Evolutionary conservation across 2,113 vertebrate species (phyloP).

Genomic region (Ramphastos sulfuratus): DNA sequence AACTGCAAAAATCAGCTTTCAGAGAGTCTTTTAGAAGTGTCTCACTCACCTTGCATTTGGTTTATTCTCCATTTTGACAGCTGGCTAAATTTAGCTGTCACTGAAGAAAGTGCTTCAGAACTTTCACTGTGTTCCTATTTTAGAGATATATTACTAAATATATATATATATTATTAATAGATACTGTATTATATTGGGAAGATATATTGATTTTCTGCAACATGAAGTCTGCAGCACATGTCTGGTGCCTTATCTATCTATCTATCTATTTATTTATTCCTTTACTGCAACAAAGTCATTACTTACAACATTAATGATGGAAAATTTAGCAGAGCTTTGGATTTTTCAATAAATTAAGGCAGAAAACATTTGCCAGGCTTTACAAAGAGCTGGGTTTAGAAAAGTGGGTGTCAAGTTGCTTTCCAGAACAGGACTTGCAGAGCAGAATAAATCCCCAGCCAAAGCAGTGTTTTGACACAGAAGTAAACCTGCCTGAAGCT

Average conservation of each 20-base stretch:
- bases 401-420: background rate
- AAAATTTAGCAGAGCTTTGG: background rate
- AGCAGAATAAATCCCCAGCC: background rate
- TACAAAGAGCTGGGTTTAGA: background rate
- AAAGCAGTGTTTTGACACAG: background rate
- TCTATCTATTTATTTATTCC: background rate
- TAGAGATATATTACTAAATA: background rate
- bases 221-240: background rate
- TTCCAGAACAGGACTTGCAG: background rate
- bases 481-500: background rate
- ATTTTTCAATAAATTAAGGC: background rate
- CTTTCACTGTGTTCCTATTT: background rate
- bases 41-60: conserved; percentile 10
- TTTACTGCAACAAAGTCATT: background rate
- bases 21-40: background rate
- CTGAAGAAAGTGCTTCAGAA: background rate
- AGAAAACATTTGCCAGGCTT: background rate
- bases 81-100: background rate
- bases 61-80: conserved; percentile 14
- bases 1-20: conserved; percentile 15
- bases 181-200: background rate
- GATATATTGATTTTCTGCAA: background rate
- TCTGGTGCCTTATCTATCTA: background rate
- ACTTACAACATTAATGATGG: background rate
- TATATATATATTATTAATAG: too few relatives aligned